A percentile compares a stretch with the other conserved stretches of the same genome.
phyloP scores from a whole-genome alignment of 2,888 invertebrate genomes.

The Myopa tessellatipennis region DNA sequence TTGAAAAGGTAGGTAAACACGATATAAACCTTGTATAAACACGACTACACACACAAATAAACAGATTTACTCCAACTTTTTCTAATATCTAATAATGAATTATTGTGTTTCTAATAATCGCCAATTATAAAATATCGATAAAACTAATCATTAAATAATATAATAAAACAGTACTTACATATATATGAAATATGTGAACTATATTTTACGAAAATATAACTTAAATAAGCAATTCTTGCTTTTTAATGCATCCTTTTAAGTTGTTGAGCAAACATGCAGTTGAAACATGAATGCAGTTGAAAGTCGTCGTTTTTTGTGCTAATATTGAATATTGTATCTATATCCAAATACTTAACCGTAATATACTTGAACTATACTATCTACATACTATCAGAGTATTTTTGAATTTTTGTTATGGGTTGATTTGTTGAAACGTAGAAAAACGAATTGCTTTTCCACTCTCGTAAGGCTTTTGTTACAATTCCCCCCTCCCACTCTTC shows the following conservation, averaged over 20 bases:
- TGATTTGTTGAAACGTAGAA: conserved; percentile 20
- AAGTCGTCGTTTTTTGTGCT: conserved; percentile 46
- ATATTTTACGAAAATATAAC: conserved; percentile 3
- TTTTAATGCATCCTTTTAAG: conserved; percentile 48
- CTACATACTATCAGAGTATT: background rate
- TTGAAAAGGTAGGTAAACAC: background rate
- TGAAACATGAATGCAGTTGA: conserved; percentile 33
- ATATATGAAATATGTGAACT: background rate
- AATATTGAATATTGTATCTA: conserved; percentile 13
- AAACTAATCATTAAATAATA: background rate
- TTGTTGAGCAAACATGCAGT: conserved; percentile 37
- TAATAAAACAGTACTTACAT: background rate
- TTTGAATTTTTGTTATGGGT: conserved; percentile 19
- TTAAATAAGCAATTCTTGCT: conserved; percentile 34
- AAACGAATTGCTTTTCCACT: background rate
- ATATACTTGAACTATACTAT: background rate
- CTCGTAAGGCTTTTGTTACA: background rate
- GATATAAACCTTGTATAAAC: no score
- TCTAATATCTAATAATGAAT: background rate
- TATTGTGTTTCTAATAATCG: background rate
- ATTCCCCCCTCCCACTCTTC: background rate
- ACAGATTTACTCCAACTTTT: background rate
- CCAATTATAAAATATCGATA: background rate
- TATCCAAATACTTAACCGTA: conserved; percentile 10
- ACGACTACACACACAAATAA: background rate